Base-by-base conservation (phyloP, 2,888 invertebrate genomes). In the Athalia rosae region DNA sequence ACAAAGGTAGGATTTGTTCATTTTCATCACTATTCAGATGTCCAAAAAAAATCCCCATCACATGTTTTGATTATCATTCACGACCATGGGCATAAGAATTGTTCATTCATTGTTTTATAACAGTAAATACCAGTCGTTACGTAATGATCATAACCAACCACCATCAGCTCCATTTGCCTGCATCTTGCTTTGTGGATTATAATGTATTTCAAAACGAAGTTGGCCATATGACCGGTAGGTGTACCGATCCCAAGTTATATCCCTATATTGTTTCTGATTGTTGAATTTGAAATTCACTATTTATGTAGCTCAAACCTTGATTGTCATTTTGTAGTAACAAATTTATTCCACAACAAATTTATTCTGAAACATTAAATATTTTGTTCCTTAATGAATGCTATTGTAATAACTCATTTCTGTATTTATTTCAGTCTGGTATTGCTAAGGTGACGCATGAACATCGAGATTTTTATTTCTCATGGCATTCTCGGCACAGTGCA, bases 381-480 rank as follows among this genome's bases (percentile, higher is more conserved):
- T n/a, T 53, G 53, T 53, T 11, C 53, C 53, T 11, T 11, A 11
- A 53, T 6, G 11, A n/a, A 0, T 9, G 0, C 53, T 1, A 53
- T 6, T 53, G 11, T 11, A 53, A 53, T 53, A 13, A 2, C 11
- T 61, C 61, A 15, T 13, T 6, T n/a, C 15, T 53, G 53, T 11
- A 50, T 41, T 58, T 28, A 64, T 79, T 89, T 41, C 86, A 93
- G 93, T 88, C 88, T n/a, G 91, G 91, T 84, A 91, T 90, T 78
- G 86, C 92, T 3, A 91, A 92, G 89, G 86, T 93, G 0, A 82
- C 89, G 11, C 89, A 89, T 78, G 90, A 90, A 82, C 91, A 91
- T 66, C 91, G 91, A 79, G 82, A 81, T 61, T 88, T 88, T 78
- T 91, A 90, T 84, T 89, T 91, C 79, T 90, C 91, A 4, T 87